A percentile compares a stretch with the other conserved stretches of the same genome.
phyloP scores from a whole-genome alignment of 2,113 vertebrate species.

The human (Homo sapiens) region DNA sequence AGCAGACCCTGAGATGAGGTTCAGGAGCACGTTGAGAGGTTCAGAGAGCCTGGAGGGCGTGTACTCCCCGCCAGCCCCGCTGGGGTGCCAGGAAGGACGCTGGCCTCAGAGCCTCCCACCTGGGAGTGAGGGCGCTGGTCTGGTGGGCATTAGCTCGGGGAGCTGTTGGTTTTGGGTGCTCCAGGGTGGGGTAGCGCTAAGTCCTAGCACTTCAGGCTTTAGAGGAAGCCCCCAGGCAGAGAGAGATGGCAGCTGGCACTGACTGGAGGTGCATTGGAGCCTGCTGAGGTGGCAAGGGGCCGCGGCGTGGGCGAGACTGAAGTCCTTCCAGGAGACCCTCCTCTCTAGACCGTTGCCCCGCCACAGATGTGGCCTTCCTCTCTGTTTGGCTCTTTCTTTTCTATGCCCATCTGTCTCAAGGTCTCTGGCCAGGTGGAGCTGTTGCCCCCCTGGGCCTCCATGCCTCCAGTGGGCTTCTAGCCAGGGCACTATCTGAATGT shows the following conservation, averaged over 20 bases:
- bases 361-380: fast-evolving
- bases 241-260: neutral
- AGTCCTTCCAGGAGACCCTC: fast-evolving
- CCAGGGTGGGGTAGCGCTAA: neutral
- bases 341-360: fast-evolving
- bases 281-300: neutral
- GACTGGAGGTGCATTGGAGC: neutral
- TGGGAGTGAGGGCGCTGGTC: fast-evolving
- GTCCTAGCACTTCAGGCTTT: neutral
- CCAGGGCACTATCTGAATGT: fast-evolving
- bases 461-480: neutral
- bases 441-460: fast-evolving
- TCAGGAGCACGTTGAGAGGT: fast-evolving
- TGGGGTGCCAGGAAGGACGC: fast-evolving
- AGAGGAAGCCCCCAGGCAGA: neutral
- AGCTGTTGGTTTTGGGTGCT: neutral
- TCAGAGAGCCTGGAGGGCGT: neutral
- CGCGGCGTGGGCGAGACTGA: fast-evolving
- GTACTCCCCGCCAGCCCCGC: fast-evolving
- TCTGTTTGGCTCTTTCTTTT: neutral
- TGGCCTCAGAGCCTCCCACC: too few species aligned
- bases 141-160: neutral
- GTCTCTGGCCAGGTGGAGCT: neutral
- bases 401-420: fast-evolving
- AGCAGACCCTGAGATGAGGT: neutral